Evolutionary conservation across 2,113 vertebrate species (phyloP).

Genomic region (Plestiodon gilberti): DNA sequence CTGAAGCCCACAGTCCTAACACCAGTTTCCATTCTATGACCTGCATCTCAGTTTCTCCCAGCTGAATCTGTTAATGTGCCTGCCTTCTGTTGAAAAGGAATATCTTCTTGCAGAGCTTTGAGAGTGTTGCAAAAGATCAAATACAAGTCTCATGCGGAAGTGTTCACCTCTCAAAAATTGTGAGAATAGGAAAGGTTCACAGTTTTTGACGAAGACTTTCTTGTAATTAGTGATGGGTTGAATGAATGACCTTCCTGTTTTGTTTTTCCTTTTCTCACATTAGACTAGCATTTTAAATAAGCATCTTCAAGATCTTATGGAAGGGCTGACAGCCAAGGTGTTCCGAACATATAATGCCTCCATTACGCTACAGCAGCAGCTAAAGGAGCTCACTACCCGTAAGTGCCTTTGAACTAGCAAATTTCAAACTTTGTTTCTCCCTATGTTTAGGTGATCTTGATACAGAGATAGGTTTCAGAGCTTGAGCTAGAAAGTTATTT

Average conservation of each 20-base stretch:
- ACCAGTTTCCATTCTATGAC: not conserved
- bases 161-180: accelerated
- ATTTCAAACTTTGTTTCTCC: not conserved
- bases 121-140: not conserved
- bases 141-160: not conserved
- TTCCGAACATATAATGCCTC: slow-evolving; percentile 99
- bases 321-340: slow-evolving; percentile 97
- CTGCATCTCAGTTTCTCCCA: slow-evolving; percentile 9
- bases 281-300: slow-evolving; percentile 98
- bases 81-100: not conserved
- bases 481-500: not conserved
- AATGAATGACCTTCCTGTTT: not conserved
- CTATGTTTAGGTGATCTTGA: not conserved
- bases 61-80: not conserved
- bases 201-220: not conserved
- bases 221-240: slow-evolving; percentile 5
- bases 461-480: not conserved
- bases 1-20: not conserved
- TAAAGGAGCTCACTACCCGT: slow-evolving; percentile 90
- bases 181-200: not conserved
- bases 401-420: slow-evolving; percentile 68
- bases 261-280: slow-evolving; percentile 47
- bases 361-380: slow-evolving; percentile 93
- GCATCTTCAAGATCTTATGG: slow-evolving; percentile 98
- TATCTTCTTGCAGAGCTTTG: not conserved